Conservation (phyloP, 2,113 vertebrate genomes). For the Chloroceryle aenea region DNA sequence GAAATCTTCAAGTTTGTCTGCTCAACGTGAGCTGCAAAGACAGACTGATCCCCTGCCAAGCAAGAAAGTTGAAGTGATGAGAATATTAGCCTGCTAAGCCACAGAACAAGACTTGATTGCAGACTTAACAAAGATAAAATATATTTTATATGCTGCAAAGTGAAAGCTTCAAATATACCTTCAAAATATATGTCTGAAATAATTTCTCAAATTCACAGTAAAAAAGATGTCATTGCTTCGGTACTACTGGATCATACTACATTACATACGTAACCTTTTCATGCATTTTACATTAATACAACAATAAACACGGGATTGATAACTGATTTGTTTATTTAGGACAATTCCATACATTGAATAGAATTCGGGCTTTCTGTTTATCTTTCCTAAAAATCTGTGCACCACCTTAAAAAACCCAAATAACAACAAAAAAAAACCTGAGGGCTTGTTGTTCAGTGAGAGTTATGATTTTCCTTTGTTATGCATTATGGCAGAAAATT, state of each 20-base stretch:
- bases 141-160: not conserved
- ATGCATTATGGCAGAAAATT: not conserved
- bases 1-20: not conserved
- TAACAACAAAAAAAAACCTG: not conserved
- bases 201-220: not conserved
- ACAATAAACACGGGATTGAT: not conserved
- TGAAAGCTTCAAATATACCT: not conserved
- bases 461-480: not conserved
- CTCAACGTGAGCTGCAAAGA: not conserved
- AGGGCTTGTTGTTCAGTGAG: not conserved
- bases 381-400: not conserved
- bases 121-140: not conserved
- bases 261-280: not conserved
- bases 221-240: not conserved
- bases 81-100: not conserved
- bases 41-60: not conserved
- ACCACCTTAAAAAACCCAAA: not conserved
- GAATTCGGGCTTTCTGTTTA: not conserved
- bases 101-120: not conserved
- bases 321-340: not conserved
- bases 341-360: not conserved
- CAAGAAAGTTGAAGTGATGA: not conserved
- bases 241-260: not conserved
- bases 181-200: constrained; percentile 3
- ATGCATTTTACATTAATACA: not conserved